These are phyloP conservation scores for Anastrepha obliqua DNA, from an alignment of 1,140 invertebrate species.

Conservation along the genomic window DNA sequence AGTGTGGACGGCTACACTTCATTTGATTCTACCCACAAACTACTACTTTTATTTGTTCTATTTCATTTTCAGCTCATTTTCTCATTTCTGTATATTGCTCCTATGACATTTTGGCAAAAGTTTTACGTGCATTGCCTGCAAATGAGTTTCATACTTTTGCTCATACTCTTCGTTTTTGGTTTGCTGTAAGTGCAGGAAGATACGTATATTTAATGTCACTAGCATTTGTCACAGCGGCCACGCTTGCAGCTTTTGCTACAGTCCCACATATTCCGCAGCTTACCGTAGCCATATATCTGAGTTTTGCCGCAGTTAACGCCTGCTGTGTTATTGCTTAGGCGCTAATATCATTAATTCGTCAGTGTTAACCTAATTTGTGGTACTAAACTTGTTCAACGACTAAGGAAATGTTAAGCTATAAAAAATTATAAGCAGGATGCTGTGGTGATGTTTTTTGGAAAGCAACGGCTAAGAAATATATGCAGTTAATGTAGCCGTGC, in stretches of 20 bases:
- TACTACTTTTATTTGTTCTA: constrained; percentile 24
- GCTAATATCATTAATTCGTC: constrained; percentile 37
- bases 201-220: background rate
- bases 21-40: constrained; percentile 22
- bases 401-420: background rate
- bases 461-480: too few relatives aligned
- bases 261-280: too few relatives aligned
- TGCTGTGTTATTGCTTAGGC: constrained; percentile 1
- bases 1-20: constrained; percentile 21
- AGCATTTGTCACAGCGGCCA: too few relatives aligned
- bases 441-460: too few relatives aligned
- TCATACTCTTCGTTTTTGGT: background rate
- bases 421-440: too few relatives aligned
- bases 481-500: too few relatives aligned
- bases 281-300: background rate
- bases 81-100: constrained; percentile 42
- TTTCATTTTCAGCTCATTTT: constrained; percentile 47
- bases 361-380: constrained; percentile 51
- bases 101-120: constrained; percentile 30
- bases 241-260: too few relatives aligned
- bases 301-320: background rate
- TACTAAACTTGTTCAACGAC: background rate
- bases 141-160: background rate
- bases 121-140: constrained; percentile 25
- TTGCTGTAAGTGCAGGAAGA: background rate